These are phyloP conservation scores for Amphimallon solstitiale DNA, from an alignment of 2,888 invertebrate species.

Conservation along the genomic window DNA sequence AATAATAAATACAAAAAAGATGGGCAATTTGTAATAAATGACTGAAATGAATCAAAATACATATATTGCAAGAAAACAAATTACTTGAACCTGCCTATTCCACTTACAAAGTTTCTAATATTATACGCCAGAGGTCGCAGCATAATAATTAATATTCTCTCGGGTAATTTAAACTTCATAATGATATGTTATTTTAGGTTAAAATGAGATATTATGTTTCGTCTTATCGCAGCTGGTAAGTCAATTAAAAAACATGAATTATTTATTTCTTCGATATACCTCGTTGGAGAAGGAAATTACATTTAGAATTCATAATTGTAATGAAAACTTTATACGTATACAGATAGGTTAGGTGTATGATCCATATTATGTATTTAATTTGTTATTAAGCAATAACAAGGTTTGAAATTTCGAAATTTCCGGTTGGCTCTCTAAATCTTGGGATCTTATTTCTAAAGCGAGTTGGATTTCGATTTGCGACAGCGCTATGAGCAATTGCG, in stretches of 20 bases:
- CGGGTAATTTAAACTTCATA: not conserved
- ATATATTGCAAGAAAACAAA: no score
- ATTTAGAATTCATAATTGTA: slow-evolving; percentile 20
- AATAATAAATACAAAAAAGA: no score
- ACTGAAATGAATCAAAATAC: no score
- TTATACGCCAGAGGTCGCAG: not conserved
- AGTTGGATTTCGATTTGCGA: no score
- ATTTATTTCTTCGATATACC: slow-evolving; percentile 17
- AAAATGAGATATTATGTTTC: slow-evolving; percentile 29
- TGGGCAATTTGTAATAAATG: no score
- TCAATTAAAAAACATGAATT: slow-evolving; percentile 32
- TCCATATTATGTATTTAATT: not conserved
- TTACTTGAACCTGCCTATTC: not conserved
- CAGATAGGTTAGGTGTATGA: no score
- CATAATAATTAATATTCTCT: slow-evolving; percentile 2
- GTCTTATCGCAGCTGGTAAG: not conserved
- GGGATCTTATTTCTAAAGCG: no score
- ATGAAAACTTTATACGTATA: no score
- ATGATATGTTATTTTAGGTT: slow-evolving; percentile 24
- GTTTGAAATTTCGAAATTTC: no score
- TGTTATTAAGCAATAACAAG: not conserved
- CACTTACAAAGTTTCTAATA: slow-evolving; percentile 4
- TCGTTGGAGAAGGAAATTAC: slow-evolving; percentile 21
- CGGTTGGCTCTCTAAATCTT: no score
- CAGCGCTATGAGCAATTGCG: no score